These are phyloP conservation scores for Neelides folsomi DNA, from an alignment of 2,888 invertebrate genomes.

Conservation along the genomic window DNA sequence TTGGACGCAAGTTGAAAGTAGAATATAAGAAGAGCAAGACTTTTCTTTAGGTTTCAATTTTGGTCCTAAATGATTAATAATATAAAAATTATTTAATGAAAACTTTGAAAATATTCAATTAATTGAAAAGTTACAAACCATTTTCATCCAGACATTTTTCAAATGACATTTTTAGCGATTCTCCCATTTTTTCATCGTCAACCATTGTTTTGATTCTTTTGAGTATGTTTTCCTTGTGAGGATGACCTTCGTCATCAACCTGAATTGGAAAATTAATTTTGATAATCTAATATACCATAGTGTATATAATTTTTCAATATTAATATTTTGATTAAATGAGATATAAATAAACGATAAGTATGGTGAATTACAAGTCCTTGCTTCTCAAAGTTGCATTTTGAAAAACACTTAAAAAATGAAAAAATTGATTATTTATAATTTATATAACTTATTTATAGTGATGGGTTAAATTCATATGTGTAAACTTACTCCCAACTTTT, in stretches of 20 bases:
- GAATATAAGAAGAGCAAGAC: neutral
- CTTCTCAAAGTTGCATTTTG: conserved; percentile 16
- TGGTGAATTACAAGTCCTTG: conserved; percentile 5
- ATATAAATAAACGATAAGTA: neutral
- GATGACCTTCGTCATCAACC: conserved; percentile 9
- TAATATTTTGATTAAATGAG: neutral
- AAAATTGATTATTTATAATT: neutral
- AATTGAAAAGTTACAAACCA: conserved; percentile 2
- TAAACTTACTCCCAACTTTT: conserved; percentile 11
- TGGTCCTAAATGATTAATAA: too few species aligned
- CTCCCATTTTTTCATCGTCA: conserved; percentile 8
- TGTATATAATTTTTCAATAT: too few species aligned
- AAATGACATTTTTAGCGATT: conserved; percentile 6
- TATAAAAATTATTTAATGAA: too few species aligned
- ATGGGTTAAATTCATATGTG: neutral
- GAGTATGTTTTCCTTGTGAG: conserved; percentile 18
- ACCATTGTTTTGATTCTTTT: conserved; percentile 8
- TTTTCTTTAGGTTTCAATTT: too few species aligned
- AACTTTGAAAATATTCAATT: too few species aligned
- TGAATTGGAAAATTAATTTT: neutral
- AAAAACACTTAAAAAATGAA: conserved; percentile 10
- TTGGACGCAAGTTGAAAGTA: neutral
- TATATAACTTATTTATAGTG: too few species aligned
- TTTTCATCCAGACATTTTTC: conserved; percentile 17
- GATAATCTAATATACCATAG: too few species aligned